A percentile compares a stretch with the other conserved stretches of the same genome.
Conservation (phyloP, 1,140 invertebrate genomes). For the Gryllus bimaculatus region DNA sequence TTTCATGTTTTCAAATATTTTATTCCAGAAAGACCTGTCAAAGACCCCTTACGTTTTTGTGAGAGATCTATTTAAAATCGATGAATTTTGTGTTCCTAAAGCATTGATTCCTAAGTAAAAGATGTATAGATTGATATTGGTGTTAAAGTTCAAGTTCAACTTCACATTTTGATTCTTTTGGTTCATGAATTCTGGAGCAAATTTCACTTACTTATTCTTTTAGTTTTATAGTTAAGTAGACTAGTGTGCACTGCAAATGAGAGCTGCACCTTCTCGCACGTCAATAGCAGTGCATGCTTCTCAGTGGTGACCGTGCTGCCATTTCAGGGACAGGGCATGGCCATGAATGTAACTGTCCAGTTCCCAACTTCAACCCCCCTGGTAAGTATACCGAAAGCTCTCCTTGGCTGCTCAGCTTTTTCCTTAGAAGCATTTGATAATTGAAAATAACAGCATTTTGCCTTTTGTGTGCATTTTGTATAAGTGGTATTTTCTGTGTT, state of each 20-base stretch:
- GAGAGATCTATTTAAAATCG: neutral
- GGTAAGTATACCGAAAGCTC: constrained; percentile 11
- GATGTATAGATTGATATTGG: no score
- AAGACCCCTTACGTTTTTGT: no score
- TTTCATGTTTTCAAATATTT: no score
- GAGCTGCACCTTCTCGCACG: neutral
- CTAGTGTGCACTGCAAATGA: neutral
- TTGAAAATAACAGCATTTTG: no score
- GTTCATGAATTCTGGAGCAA: neutral
- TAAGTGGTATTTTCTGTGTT: no score
- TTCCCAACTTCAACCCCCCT: constrained; percentile 8
- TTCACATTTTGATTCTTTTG: neutral
- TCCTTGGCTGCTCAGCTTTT: no score
- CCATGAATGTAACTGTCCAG: constrained; percentile 19
- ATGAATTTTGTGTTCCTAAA: neutral
- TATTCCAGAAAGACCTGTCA: no score
- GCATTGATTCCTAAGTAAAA: neutral
- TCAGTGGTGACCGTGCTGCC: constrained; percentile 10
- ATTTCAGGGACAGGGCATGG: constrained; percentile 21
- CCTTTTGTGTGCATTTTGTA: no score
- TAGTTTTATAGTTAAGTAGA: constrained; percentile 6
- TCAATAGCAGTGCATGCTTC: neutral
- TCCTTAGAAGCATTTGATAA: no score
- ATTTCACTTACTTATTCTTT: constrained; percentile 6
- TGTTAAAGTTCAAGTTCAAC: no score